A percentile compares a stretch with the other conserved stretches of the same genome.
phyloP scores from a whole-genome alignment of 2,888 invertebrate species.

The Sarcophaga caerulescens region DNA sequence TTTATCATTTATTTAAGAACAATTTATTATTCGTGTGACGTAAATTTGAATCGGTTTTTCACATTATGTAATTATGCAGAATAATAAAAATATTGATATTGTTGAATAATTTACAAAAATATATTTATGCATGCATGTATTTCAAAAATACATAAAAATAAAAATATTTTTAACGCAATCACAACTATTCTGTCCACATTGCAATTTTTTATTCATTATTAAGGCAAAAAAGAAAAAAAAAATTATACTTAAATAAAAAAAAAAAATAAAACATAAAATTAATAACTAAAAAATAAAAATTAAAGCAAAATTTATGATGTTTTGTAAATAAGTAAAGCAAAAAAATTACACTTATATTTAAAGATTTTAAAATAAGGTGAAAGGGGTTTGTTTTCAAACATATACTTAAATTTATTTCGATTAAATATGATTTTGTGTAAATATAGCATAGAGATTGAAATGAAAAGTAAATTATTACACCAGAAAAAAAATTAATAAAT shows the following conservation, averaged over 20 bases:
- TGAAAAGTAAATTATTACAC: constrained; percentile 27
- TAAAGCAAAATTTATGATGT: constrained; percentile 67
- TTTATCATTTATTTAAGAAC: not conserved
- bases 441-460: constrained; percentile 59
- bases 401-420: constrained; percentile 47
- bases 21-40: no score
- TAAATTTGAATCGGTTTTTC: no score
- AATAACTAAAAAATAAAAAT: constrained; percentile 40
- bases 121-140: constrained; percentile 42
- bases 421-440: constrained; percentile 52
- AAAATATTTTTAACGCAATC: constrained; percentile 58
- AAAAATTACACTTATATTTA: constrained; percentile 26
- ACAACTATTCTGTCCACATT: constrained; percentile 71
- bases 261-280: constrained; percentile 34
- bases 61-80: constrained; percentile 50
- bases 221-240: constrained; percentile 57
- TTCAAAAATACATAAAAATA: constrained; percentile 60
- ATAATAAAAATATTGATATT: constrained; percentile 11
- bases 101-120: constrained; percentile 39
- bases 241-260: constrained; percentile 31
- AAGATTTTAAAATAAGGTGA: constrained; percentile 57
- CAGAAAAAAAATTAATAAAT: not conserved
- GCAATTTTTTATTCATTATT: constrained; percentile 69
- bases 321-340: constrained; percentile 72
- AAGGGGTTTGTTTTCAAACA: constrained; percentile 67